Evolutionary conservation across 2,888 invertebrate species (phyloP).

Genomic region (Andrena marginata): DNA sequence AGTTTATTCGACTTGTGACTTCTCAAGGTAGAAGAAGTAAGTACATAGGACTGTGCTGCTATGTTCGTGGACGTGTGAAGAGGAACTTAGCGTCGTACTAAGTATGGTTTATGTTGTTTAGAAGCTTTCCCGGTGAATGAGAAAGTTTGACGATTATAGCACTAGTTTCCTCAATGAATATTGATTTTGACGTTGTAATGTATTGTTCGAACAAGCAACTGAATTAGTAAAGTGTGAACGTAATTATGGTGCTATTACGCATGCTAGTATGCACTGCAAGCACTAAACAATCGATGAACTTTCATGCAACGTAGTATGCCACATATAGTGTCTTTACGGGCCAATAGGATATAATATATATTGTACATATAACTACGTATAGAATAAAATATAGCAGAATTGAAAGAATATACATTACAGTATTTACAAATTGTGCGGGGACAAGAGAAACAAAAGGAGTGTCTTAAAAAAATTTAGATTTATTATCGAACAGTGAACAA

Average conservation of each 20-base stretch:
- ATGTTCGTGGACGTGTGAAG: too few relatives aligned
- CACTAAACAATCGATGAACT: background rate
- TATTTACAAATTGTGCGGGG: background rate
- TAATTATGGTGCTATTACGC: conserved; percentile 15
- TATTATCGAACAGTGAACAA: background rate
- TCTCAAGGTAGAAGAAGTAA: too few relatives aligned
- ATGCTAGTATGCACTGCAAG: background rate
- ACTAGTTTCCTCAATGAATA: conserved; percentile 7
- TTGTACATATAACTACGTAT: too few relatives aligned
- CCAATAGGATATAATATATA: too few relatives aligned
- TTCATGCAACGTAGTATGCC: background rate
- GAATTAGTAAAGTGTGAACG: conserved; percentile 23
- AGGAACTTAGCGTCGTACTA: too few relatives aligned
- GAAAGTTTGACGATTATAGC: background rate
- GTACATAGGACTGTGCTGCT: too few relatives aligned
- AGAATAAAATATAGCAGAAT: too few relatives aligned
- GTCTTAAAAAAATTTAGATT: background rate
- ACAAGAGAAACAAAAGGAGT: background rate
- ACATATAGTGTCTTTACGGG: background rate
- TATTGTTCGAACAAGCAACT: conserved; percentile 6
- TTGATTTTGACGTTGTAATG: conserved; percentile 2
- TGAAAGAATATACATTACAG: too few relatives aligned
- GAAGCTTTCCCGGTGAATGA: background rate
- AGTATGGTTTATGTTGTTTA: background rate
- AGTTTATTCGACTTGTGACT: too few relatives aligned